Evolutionary conservation across 2,888 invertebrate species (phyloP).

Genomic region (Xylota segnis): DNA sequence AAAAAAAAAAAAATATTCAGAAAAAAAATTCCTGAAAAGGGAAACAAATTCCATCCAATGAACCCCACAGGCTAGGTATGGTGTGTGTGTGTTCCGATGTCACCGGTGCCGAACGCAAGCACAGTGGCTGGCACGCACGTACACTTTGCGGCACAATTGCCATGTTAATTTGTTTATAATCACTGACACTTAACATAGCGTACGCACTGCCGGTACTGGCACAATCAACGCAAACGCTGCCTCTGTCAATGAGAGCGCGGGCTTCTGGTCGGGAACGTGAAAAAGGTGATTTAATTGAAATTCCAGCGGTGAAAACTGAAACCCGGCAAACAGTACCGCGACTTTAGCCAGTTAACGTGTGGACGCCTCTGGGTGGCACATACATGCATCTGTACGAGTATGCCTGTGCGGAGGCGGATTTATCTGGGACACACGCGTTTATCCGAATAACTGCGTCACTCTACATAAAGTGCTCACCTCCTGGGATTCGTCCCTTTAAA

Average conservation of each 20-base stretch:
- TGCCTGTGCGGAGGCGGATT: constrained; percentile 2
- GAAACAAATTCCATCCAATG: constrained; percentile 16
- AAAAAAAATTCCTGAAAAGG: constrained; percentile 27
- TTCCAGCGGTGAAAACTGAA: constrained; percentile 66
- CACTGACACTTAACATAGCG: constrained; percentile 75
- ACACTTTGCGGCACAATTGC: constrained; percentile 66
- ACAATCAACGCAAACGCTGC: constrained; percentile 5
- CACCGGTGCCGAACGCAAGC: constrained; percentile 42
- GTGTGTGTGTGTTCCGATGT: constrained; percentile 35
- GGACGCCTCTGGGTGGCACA: constrained; percentile 14
- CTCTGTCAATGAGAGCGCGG: constrained; percentile 31
- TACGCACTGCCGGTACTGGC: constrained; percentile 30
- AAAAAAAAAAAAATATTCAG: background rate
- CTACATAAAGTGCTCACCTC: background rate
- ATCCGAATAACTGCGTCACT: constrained; percentile 1
- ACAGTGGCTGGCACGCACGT: constrained; percentile 56
- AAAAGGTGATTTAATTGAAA: constrained; percentile 72
- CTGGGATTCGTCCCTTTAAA: constrained; percentile 30
- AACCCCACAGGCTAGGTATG: background rate
- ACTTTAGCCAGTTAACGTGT: constrained; percentile 47
- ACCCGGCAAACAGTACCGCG: constrained; percentile 4
- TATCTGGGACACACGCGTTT: constrained; percentile 29
- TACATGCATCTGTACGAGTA: constrained; percentile 34
- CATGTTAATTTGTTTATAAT: constrained; percentile 76
- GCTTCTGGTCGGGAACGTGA: background rate